phyloP scores from a whole-genome alignment of 2,113 vertebrate species.

The Gambusia holbrooki region DNA sequence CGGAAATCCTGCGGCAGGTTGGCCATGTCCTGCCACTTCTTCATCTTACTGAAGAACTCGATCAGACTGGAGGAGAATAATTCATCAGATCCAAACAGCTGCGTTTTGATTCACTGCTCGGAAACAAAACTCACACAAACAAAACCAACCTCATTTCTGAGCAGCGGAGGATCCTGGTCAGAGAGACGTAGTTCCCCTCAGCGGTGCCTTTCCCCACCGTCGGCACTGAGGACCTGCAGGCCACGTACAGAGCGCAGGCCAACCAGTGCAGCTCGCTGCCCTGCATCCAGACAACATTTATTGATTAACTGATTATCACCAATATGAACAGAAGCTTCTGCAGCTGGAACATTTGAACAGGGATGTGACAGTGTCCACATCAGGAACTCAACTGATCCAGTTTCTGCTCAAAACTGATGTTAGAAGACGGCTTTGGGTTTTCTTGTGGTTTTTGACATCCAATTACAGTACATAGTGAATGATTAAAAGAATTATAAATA shows the following conservation, averaged over 20 bases:
- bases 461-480: too few relatives aligned
- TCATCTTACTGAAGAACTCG: constrained; percentile 97
- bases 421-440: not conserved
- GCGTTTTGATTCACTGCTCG: too few relatives aligned
- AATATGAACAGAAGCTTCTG: not conserved
- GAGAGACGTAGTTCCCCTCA: constrained; percentile 94
- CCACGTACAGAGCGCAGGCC: constrained; percentile 92
- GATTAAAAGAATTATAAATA: too few relatives aligned
- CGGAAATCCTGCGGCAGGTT: constrained; percentile 87
- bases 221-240: constrained; percentile 90
- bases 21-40: constrained; percentile 97
- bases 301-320: not conserved
- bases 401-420: not conserved
- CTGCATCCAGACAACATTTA: constrained; percentile 62
- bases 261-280: constrained; percentile 94
- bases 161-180: constrained; percentile 89
- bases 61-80: constrained; percentile 82
- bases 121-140: not conserved
- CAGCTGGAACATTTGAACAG: not conserved
- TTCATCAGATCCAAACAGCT: not conserved
- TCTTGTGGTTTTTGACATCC: not conserved
- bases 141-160: constrained; percentile 86
- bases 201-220: constrained; percentile 88
- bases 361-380: not conserved
- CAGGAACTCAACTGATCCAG: not conserved